Conservation (phyloP, 2,797 vertebrate species). For the Semotilus atromaculatus region DNA sequence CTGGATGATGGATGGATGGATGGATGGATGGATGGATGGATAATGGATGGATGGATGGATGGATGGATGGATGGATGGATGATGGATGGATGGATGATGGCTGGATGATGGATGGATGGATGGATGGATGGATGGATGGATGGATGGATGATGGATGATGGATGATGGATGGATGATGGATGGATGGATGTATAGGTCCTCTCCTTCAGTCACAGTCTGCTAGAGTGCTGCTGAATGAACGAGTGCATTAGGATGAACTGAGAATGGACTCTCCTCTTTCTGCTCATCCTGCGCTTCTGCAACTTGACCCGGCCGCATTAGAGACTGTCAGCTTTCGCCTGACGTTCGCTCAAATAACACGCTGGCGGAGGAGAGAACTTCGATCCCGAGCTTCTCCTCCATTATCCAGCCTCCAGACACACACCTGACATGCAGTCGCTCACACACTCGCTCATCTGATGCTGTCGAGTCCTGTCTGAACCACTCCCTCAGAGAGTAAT, state of each 20-base stretch:
- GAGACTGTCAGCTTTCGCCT: slow-evolving; percentile 34
- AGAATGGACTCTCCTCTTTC: slow-evolving; percentile 22
- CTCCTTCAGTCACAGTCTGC: too few relatives aligned
- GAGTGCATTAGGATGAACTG: slow-evolving; percentile 45
- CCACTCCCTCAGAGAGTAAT: not conserved
- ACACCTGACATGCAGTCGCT: not conserved
- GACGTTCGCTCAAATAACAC: slow-evolving; percentile 27
- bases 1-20: too few relatives aligned
- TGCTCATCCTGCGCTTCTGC: slow-evolving; percentile 36
- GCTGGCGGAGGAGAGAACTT: not conserved
- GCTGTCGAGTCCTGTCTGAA: not conserved
- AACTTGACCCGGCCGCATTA: slow-evolving; percentile 48
- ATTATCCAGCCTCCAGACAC: slow-evolving; percentile 3
- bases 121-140: fast-evolving
- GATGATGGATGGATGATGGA: not conserved
- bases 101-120: too few relatives aligned
- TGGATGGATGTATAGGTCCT: fast-evolving
- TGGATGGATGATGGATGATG: too few relatives aligned
- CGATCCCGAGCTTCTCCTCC: slow-evolving; percentile 19
- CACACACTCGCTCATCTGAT: not conserved
- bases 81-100: too few relatives aligned
- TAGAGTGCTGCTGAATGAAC: slow-evolving; percentile 1
- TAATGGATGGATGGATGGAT: too few relatives aligned
- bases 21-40: too few relatives aligned
- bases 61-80: too few relatives aligned